These are phyloP conservation scores for Dermatemys mawii DNA, from an alignment of 2,113 vertebrate species.

Conservation along the genomic window DNA sequence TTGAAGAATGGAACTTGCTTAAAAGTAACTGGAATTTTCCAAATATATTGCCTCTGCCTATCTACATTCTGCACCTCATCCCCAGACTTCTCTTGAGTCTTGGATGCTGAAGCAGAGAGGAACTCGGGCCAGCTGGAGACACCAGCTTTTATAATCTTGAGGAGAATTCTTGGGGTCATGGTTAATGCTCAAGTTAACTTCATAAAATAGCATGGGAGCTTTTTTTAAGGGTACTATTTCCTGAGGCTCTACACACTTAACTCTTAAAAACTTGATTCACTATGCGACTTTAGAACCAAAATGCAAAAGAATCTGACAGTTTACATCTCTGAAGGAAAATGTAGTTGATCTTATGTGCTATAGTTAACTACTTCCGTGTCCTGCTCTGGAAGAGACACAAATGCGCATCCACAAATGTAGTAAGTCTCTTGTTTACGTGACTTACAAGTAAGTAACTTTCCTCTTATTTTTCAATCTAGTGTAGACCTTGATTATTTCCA, in stretches of 20 bases:
- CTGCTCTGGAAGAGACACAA: background rate
- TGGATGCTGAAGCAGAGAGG: background rate
- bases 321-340: background rate
- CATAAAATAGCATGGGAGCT: background rate
- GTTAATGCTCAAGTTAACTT: background rate
- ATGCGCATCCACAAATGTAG: background rate
- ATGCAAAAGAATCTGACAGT: background rate
- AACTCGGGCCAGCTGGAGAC: background rate
- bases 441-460: constrained; percentile 10
- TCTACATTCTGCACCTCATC: background rate
- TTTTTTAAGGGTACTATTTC: background rate
- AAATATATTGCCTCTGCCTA: background rate
- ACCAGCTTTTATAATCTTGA: background rate
- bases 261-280: background rate
- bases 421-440: background rate
- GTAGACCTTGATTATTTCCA: background rate
- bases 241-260: background rate
- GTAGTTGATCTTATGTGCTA: background rate
- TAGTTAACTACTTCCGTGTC: background rate
- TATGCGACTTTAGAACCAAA: background rate
- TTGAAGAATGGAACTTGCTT: background rate
- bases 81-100: background rate
- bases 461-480: constrained; percentile 21
- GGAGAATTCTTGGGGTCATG: background rate
- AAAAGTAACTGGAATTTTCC: background rate